Percentiles rank a stretch among this genome's conserved stretches.
Conservation (phyloP, 2,113 vertebrate genomes). For the Labeo catla region DNA sequence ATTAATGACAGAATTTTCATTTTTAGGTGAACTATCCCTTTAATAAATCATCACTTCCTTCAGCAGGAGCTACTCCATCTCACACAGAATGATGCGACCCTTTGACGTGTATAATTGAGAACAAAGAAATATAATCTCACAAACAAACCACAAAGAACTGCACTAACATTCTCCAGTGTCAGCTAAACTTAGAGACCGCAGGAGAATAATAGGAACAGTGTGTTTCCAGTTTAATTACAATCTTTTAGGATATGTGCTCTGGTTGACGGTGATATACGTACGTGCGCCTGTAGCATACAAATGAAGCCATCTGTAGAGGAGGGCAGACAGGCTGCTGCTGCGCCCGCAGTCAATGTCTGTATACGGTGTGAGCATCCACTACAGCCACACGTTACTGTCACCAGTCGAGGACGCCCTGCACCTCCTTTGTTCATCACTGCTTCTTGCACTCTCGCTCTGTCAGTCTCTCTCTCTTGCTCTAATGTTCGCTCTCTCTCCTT, state of each 20-base stretch:
- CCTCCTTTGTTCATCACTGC: slow-evolving; percentile 22
- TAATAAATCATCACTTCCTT: neutral
- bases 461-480: slow-evolving; percentile 18
- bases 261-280: slow-evolving; percentile 30
- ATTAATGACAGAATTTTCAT: no score
- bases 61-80: neutral
- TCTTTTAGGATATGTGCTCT: slow-evolving; percentile 54
- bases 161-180: neutral
- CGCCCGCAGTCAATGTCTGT: slow-evolving; percentile 1
- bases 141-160: neutral
- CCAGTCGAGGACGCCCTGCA: neutral
- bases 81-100: neutral
- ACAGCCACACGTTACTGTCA: neutral
- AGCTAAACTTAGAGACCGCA: neutral
- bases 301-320: slow-evolving; percentile 58
- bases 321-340: slow-evolving; percentile 38
- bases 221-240: slow-evolving; percentile 57
- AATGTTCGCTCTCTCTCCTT: neutral
- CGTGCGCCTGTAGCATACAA: slow-evolving; percentile 55
- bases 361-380: slow-evolving; percentile 43
- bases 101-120: neutral
- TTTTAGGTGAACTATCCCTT: no score
- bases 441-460: neutral
- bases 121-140: neutral
- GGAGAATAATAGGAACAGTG: slow-evolving; percentile 16